Evolutionary conservation across 1,140 invertebrate species (phyloP), one percentile per base, ranked within the genome.

Genomic region (Callitettix versicolor): DNA sequence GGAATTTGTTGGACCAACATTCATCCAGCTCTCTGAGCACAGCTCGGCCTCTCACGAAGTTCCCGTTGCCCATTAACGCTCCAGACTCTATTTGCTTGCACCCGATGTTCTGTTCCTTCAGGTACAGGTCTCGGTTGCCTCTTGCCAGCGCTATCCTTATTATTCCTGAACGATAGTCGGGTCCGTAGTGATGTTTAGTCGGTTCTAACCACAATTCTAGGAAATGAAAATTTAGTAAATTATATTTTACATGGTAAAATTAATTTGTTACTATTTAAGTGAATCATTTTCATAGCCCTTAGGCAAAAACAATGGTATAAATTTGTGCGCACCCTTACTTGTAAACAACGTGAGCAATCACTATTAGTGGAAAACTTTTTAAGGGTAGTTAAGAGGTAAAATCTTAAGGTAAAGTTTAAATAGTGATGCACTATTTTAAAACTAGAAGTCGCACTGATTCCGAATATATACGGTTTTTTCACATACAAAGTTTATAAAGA

Each of bases 1-100:
- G 81, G 62, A 77, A 85, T n/a, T 75, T 70, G 46, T 77, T 68
- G 1, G 70, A 72, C 76, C 81, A 84, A 18, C 51, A 40, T 14
- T 54, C 41, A 1, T 52, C n/a, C 11, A 49, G 34, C 11, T 24
- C 21, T 21, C 17, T 46, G 26, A 9, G 48, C 11, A 59, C 26
- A 2, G 55, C 49, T 38, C 52, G 44, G 4, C 22, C 51, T 54
- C 48, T 49, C 0, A 61, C 44, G n/a, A 46, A 47, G 1, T 59
- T 18, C 11, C 38, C 42, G 1, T 33, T n/a, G 14, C 62, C 62
- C 42, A 63, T 53, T 17, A 59, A 34, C 26, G 61, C 30, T 4
- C 59, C 59, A 12, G 41, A 42, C 44, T 63, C 57, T 5, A 63
- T 30, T 24, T 22, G 17, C 17, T 42, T 55, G 21, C 38, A 33